Conservation (phyloP, 2,888 invertebrate species). For the Oasisia sp. region DNA sequence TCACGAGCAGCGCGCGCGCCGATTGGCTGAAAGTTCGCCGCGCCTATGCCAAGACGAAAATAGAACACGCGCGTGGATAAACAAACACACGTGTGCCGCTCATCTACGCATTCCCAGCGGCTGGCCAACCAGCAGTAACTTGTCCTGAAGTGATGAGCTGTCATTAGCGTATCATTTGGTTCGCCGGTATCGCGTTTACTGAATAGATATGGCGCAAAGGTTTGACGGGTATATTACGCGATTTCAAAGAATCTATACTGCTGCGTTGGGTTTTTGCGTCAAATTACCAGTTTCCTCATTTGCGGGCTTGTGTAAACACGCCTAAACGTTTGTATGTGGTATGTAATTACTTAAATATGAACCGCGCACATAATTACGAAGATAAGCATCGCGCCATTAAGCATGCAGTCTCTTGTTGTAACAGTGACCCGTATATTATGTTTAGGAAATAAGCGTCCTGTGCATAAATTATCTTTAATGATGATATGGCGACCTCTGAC, state of each 20-base stretch:
- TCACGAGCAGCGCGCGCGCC: background rate
- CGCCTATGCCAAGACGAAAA: background rate
- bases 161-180: background rate
- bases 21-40: constrained; percentile 12
- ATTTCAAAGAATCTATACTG: background rate
- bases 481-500: background rate
- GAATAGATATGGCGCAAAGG: background rate
- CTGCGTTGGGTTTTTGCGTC: background rate
- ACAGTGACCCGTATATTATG: background rate
- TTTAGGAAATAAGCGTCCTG: background rate
- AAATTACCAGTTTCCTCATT: background rate
- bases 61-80: constrained; percentile 17
- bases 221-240: constrained; percentile 9
- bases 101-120: background rate
- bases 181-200: background rate
- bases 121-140: background rate
- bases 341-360: background rate
- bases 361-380: background rate
- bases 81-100: constrained; percentile 17
- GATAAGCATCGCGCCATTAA: background rate
- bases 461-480: background rate
- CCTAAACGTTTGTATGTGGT: constrained; percentile 8
- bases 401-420: background rate
- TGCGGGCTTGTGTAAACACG: background rate
- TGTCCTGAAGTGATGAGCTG: background rate